Base-by-base conservation (phyloP, 2,888 invertebrate species). In the Muschampia plurimacula region DNA sequence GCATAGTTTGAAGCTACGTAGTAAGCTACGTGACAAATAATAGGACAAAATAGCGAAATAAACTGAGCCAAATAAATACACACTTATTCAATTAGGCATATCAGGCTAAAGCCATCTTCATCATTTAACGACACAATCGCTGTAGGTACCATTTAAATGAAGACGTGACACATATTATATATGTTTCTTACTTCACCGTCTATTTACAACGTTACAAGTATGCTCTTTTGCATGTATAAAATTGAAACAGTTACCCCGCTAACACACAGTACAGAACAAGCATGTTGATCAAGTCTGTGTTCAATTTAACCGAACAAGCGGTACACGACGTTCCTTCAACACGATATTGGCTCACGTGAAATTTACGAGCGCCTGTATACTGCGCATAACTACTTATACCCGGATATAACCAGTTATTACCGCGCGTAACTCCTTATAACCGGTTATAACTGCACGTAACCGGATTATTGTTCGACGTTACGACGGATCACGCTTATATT, bases 311-410 rank as follows among this genome's bases (percentile, higher is more conserved):
- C 79, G 83, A 82, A 87, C 89, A 89, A 77, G 84, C 77, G 76
- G 75, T 77, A 82, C 79, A 80, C 83, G 77, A 82, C 80, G 82
- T 83, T 79, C 76, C 77, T 83, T 84, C 79, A 78, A 79, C 81
- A 79, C 86, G 86, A 84, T 91, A 92, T 91, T 90, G 89, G 86
- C 82, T 82, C 86, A 86, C 84, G 86, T 84, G 82, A 89, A 89
- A 90, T 91, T 91, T 88, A 90, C 88, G 86, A 86, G 79, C 83
- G 73, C 69, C 75, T 72, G 77, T 70, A 76, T 75, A 73, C 76
- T 73, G 68, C 73, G 67, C 68, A 74, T 75, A 79, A 80, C 78
- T 75, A 78, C 68, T 78, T 74, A 79, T 78, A 78, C 84, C 84
- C 78, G 77, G 82, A 82, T 80, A 81, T 83, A 84, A 74, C 73